Percentiles rank a stretch among this genome's conserved stretches.
Conservation (phyloP, 92 coral and sea anemone genomes). For the Desmophyllum pertusum region DNA sequence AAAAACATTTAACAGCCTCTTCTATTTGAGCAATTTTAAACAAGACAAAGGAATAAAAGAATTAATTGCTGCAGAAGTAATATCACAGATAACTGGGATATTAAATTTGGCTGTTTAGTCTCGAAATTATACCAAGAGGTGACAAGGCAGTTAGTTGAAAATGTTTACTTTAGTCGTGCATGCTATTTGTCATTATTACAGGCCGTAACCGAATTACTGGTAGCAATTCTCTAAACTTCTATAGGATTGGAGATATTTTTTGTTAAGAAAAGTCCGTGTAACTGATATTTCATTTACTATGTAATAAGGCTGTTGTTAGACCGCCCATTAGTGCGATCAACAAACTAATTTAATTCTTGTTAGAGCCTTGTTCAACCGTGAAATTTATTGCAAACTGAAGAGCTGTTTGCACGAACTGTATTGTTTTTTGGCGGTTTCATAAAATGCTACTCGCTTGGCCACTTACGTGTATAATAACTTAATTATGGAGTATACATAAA, state of each 20-base stretch:
- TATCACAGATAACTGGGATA: background rate
- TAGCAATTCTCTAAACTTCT: background rate
- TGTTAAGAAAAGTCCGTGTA: background rate
- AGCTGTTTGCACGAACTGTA: background rate
- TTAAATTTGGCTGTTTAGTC: constrained; percentile 13
- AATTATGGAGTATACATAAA: constrained; percentile 20
- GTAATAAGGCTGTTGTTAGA: constrained; percentile 16
- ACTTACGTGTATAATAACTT: constrained; percentile 5
- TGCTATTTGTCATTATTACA: background rate
- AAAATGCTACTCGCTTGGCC: constrained; percentile 12
- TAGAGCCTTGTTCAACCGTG: constrained; percentile 30
- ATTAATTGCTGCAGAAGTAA: constrained; percentile 9
- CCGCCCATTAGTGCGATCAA: constrained; percentile 36
- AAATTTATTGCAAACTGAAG: constrained; percentile 19
- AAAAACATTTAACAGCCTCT: constrained; percentile 14
- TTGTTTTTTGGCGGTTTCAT: constrained; percentile 20
- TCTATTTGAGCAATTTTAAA: constrained; percentile 7
- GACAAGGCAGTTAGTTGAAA: background rate
- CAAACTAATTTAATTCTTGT: constrained; percentile 39
- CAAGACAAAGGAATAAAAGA: constrained; percentile 25
- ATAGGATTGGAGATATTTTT: background rate
- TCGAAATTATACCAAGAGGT: background rate
- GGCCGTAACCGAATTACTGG: background rate
- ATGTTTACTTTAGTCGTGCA: background rate
- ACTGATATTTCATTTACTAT: constrained; percentile 20